Evolutionary conservation across 2,797 vertebrate genomes (phyloP).

Genomic region (Toxotes lorentzi): DNA sequence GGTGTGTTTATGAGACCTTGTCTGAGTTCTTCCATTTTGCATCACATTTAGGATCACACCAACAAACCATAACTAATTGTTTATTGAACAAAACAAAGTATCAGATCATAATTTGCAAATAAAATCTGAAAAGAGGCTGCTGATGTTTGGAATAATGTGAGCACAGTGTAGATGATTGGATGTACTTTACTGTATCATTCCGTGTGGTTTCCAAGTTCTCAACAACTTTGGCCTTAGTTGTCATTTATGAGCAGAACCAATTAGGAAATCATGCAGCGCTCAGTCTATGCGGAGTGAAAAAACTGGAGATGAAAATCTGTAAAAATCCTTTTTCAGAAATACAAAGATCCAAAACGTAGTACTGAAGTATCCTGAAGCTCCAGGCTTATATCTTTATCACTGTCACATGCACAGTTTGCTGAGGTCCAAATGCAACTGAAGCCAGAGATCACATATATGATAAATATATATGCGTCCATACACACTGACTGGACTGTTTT

Average conservation of each 20-base stretch:
- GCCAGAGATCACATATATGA: neutral
- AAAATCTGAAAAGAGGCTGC: no score
- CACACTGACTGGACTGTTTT: neutral
- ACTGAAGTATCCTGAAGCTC: neutral
- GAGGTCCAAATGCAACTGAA: neutral
- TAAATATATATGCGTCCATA: neutral
- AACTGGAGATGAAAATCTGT: no score
- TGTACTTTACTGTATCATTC: neutral
- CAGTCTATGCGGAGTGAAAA: no score
- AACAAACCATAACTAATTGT: neutral
- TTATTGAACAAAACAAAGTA: neutral
- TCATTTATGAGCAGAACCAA: neutral
- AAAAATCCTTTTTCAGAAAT: no score
- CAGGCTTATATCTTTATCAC: constrained; percentile 1
- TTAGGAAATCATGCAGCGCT: no score
- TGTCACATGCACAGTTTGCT: constrained; percentile 3
- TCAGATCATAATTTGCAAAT: neutral
- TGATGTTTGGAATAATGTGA: constrained; percentile 1
- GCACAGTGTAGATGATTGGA: neutral
- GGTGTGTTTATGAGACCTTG: no score
- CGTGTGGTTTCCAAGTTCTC: constrained; percentile 7
- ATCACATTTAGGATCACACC: no score
- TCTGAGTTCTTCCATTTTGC: no score
- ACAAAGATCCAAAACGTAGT: no score
- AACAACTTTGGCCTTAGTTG: neutral